Evolutionary conservation across 2,113 vertebrate genomes (phyloP), one percentile per base, ranked within the genome.

Genomic region (Brachypodius melanocephalos): DNA sequence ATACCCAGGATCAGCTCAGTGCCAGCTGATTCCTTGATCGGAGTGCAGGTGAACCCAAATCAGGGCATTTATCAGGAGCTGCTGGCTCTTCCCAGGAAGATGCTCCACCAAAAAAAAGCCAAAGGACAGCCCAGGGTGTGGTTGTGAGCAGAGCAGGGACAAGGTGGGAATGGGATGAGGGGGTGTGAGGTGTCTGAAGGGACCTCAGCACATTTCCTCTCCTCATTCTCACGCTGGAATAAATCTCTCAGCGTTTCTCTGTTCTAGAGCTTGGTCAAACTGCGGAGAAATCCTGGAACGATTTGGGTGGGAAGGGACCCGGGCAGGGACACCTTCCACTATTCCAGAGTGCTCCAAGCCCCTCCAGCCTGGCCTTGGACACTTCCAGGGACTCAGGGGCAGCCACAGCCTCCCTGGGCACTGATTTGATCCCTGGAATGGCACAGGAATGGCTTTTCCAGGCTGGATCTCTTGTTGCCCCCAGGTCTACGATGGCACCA

Each of bases 401-500:
- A 54, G 12, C 22, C 73, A 8, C 38, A 22, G 28, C 28, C 11
- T 2, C 25, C 32, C 20, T 15, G 65, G 16, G 15, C 76, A 36
- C 8, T 4, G 65, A 3, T 85, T 61, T 69, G 34, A 14, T 34
- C 52, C 48, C n/a, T 38, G 43, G 32, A 15, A 8, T 1, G 24
- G 26, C 25, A 6, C 52, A 19, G 11, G 4, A n/a, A 8, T 8
- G 2, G 9, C 20, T 40, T 88, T 71, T 58, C 34, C 81, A 63
- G 15, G 28, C 2, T 4, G 32, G 29, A 49, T 55, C 74, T 72
- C 91, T 89, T 21, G 14, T 73, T 43, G 14, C 72, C 42, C n/a
- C 31, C 93, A 99, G 99, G 99, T 99, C 43, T 99, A 99, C 8
- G 99, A 99, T 8, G 99, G 99, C 93, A 98, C 85, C 97, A 99